Evolutionary conservation across 2,888 invertebrate species (phyloP).

Genomic region (Therioaphis trifolii): DNA sequence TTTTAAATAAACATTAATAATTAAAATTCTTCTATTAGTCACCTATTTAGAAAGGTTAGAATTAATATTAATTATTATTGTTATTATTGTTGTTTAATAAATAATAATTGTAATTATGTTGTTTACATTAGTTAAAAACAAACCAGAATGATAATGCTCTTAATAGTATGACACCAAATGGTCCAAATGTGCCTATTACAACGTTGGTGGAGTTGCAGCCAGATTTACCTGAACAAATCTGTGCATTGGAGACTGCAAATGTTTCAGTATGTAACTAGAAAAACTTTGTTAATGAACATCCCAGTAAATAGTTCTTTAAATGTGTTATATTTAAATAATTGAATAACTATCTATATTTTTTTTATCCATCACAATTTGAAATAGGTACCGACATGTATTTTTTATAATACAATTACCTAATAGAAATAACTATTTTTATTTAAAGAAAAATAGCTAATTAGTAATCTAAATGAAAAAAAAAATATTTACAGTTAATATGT

Average conservation of each 20-base stretch:
- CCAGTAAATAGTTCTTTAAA: too few species aligned
- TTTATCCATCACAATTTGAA: too few species aligned
- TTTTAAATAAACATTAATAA: too few species aligned
- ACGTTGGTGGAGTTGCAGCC: neutral
- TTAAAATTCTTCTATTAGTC: too few species aligned
- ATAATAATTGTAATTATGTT: neutral
- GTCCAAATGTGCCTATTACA: neutral
- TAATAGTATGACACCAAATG: neutral
- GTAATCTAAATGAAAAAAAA: neutral
- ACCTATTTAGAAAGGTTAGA: neutral
- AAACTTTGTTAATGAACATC: neutral
- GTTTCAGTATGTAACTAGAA: neutral
- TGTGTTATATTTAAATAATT: too few species aligned
- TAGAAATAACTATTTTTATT: constrained; percentile 6
- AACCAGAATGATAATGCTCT: neutral
- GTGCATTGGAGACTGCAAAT: neutral
- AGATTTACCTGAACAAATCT: neutral
- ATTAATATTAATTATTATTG: neutral
- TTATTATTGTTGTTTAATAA: neutral
- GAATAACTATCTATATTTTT: too few species aligned
- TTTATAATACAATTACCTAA: neutral
- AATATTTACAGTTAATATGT: too few species aligned
- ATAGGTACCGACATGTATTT: too few species aligned
- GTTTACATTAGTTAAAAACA: neutral
- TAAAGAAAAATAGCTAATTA: neutral